Base-by-base conservation (phyloP, 2,888 invertebrate genomes). In the Clistopyga incitator region DNA sequence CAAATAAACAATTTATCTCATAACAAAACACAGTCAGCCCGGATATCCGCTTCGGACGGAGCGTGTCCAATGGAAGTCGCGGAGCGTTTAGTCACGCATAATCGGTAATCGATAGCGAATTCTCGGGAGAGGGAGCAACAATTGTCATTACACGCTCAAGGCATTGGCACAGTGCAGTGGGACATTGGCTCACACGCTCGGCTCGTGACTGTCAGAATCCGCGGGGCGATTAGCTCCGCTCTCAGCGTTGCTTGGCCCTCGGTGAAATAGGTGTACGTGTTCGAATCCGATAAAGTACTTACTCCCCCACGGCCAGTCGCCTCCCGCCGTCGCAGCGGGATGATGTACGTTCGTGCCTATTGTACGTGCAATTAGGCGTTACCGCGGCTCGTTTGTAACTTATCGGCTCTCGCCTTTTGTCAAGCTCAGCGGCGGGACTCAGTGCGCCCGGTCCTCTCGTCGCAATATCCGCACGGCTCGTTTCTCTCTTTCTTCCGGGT, bases 81-180 rank as follows among this genome's bases (percentile, higher is more conserved):
- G 79, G 71, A 72, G 64, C 78, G 75, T 86, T 84, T 70, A 75
- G 84, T 78, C 84, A 81, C 84, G 82, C 81, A 80, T 86, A 87
- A 87, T 87, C 86, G 86, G 85, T 84, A 87, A 86, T 87, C 87
- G 87, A 87, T 87, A 86, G 84, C 81, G 83, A 86, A 86, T 86
- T 85, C 85, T 84, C 18, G 2, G 38, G 54, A 8, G 15, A 65
- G 65, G 23, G 25, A 78, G 75, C 75, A 82, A 83, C 83, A 80
- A 80, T 83, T 83, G 83, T 77, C 80, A 83, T 80, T 83, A 77
- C 77, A 80, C 83, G 77, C 68, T 83, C 72, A 38, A 64, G 64
- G 38, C 64, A 64, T 15, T 25, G 56, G 56, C 25, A 56, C 25
- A 56, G 20, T 20, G 64, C 38, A 42, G 13, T n/a, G n/a, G 42